Evolutionary conservation across 2,113 vertebrate species (phyloP).

Genomic region (Sylvia atricapilla): DNA sequence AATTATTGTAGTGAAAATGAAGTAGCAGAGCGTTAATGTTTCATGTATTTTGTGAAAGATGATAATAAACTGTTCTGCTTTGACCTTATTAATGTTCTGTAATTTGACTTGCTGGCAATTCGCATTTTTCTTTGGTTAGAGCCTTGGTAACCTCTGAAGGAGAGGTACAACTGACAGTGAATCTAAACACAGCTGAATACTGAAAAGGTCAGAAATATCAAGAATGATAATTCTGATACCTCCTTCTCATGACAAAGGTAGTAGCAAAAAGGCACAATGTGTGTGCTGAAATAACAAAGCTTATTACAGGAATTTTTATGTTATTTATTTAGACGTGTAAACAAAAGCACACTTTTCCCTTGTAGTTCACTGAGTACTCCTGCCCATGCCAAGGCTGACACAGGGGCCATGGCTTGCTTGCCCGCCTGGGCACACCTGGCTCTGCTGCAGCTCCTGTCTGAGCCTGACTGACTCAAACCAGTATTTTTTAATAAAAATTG

Average conservation of each 20-base stretch:
- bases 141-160: constrained; percentile 5
- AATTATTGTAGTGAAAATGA: constrained; percentile 39
- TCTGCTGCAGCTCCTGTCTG: fast-evolving
- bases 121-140: neutral
- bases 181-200: neutral
- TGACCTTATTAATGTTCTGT: constrained; percentile 56
- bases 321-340: neutral
- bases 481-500: too few relatives aligned
- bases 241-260: neutral
- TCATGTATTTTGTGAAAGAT: constrained; percentile 21
- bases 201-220: constrained; percentile 35
- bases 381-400: neutral
- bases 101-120: constrained; percentile 43
- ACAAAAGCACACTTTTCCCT: neutral
- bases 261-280: neutral
- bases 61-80: constrained; percentile 42
- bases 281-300: neutral
- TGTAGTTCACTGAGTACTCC: neutral
- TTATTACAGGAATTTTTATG: neutral
- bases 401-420: neutral
- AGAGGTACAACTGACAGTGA: constrained; percentile 10
- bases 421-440: neutral
- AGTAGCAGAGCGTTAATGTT: constrained; percentile 19
- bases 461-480: too few relatives aligned
- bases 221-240: constrained; percentile 1